phyloP scores from a whole-genome alignment of 2,113 vertebrate genomes.

The Rhinopithecus roxellana region DNA sequence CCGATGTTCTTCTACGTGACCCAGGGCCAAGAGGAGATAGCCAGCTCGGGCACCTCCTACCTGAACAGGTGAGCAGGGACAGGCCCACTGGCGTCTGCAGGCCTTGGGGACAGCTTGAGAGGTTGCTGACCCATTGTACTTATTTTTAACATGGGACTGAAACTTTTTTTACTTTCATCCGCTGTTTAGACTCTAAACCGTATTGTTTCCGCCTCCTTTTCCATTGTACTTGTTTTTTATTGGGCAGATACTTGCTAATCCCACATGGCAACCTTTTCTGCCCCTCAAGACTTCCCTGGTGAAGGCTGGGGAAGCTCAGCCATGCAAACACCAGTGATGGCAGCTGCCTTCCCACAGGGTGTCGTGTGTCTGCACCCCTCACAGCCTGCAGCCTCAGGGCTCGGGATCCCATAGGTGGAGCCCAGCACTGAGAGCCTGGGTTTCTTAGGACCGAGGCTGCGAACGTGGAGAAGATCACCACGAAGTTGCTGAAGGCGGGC shows the following conservation, averaged over 20 bases:
- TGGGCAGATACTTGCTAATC: neutral
- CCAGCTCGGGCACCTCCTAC: slow-evolving; percentile 98
- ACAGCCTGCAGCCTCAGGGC: neutral
- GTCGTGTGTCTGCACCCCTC: neutral
- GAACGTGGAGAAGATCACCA: slow-evolving; percentile 99
- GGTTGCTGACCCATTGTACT: neutral
- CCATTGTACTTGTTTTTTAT: neutral
- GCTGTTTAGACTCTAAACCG: neutral
- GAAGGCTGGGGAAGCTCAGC: neutral
- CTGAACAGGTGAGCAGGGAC: slow-evolving; percentile 91
- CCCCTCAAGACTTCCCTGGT: neutral
- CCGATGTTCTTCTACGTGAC: slow-evolving; percentile 99
- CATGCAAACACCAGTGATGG: neutral
- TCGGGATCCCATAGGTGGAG: neutral
- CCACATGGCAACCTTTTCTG: neutral
- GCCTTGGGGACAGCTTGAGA: neutral
- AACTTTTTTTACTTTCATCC: neutral
- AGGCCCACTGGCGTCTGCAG: rapidly evolving
- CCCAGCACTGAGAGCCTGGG: neutral
- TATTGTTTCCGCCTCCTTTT: neutral
- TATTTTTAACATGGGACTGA: neutral
- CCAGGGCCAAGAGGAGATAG: slow-evolving; percentile 98
- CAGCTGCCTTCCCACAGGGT: neutral
- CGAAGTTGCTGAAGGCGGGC: slow-evolving; percentile 95
- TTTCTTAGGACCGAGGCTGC: slow-evolving; percentile 93